Percentiles rank a stretch among this genome's conserved stretches.
Conservation (phyloP, 2,888 invertebrate genomes). For the Eugnorisma glareosa region DNA sequence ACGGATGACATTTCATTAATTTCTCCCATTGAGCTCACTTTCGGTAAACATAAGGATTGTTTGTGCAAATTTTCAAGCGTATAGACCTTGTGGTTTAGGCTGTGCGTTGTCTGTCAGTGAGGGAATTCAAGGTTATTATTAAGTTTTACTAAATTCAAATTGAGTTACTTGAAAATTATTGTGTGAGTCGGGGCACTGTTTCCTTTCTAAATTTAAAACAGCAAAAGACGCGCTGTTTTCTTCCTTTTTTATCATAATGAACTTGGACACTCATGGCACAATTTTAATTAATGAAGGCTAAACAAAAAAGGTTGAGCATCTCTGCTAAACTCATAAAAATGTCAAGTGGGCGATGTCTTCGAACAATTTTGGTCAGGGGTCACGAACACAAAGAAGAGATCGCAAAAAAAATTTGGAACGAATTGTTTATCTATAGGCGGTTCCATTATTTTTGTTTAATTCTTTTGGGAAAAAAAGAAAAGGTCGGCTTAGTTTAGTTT, state of each 20-base stretch:
- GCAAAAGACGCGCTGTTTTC: neutral
- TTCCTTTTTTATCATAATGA: neutral
- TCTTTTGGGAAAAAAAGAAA: conserved; percentile 33
- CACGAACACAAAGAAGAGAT: conserved; percentile 34
- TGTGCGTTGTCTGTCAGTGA: neutral
- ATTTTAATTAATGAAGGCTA: neutral
- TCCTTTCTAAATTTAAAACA: neutral
- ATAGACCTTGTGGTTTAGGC: neutral
- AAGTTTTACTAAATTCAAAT: neutral
- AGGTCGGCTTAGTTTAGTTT: conserved; percentile 14
- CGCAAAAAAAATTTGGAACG: conserved; percentile 24
- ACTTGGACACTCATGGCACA: neutral
- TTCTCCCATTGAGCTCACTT: neutral
- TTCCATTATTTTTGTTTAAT: conserved; percentile 39
- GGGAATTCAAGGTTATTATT: neutral
- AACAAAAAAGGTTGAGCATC: conserved; percentile 33
- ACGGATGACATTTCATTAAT: neutral
- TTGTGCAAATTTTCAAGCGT: neutral
- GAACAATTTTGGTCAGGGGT: conserved; percentile 54
- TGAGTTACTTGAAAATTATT: neutral
- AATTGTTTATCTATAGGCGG: conserved; percentile 19
- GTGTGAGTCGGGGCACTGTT: neutral
- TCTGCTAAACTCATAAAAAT: conserved; percentile 45
- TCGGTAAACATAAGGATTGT: neutral
- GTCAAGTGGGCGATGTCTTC: conserved; percentile 52